These are phyloP conservation scores for Etheostoma nigrum DNA, from an alignment of 2,797 vertebrate genomes.

Conservation along the genomic window DNA sequence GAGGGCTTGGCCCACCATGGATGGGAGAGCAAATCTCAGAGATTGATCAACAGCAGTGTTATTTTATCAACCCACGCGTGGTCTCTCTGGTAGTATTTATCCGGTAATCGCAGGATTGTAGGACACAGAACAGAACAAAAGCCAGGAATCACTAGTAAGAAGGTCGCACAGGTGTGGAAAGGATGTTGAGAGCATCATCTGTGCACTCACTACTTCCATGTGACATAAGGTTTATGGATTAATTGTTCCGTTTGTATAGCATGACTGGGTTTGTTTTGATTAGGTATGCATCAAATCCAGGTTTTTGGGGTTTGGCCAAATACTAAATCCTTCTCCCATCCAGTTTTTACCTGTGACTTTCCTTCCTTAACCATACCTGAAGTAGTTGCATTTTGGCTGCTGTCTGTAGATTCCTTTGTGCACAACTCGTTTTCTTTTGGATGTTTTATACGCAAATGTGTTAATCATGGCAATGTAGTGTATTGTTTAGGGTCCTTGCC, in stretches of 20 bases:
- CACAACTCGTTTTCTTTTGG: too few relatives aligned
- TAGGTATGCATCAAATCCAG: too few relatives aligned
- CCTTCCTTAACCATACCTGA: too few relatives aligned
- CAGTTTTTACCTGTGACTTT: too few relatives aligned
- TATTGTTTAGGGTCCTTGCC: too few relatives aligned
- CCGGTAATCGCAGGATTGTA: constrained; percentile 30
- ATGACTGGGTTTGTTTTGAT: background rate
- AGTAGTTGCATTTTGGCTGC: too few relatives aligned
- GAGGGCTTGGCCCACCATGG: constrained; percentile 19
- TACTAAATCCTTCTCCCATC: too few relatives aligned
- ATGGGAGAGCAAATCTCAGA: constrained; percentile 38
- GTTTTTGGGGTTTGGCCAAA: too few relatives aligned
- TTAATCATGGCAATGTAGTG: too few relatives aligned
- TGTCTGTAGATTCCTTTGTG: too few relatives aligned
- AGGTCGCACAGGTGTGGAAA: background rate
- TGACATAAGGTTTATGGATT: background rate
- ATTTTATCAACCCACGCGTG: constrained; percentile 17
- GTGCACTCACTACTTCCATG: background rate
- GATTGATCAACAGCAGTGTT: constrained; percentile 35
- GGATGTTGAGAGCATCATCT: background rate
- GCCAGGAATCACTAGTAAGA: background rate
- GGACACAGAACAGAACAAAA: constrained; percentile 2
- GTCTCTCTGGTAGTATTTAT: constrained; percentile 25
- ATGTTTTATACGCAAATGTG: too few relatives aligned
- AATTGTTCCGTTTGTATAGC: background rate